These are phyloP conservation scores for Protobothrops flavoviridis DNA, from an alignment of 2,113 vertebrate species.

Conservation along the genomic window DNA sequence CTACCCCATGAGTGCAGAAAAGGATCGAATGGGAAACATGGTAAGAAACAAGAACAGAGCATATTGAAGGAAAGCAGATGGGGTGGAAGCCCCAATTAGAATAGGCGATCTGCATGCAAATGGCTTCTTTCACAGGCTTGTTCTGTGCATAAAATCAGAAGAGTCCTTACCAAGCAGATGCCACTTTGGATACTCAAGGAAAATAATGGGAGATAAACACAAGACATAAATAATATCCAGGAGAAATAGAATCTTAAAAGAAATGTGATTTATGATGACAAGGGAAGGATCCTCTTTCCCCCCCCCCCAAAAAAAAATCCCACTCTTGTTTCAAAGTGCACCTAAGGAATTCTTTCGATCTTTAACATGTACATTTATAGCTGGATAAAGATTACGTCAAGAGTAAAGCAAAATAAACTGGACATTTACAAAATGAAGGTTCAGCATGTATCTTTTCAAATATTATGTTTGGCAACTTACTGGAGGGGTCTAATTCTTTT, in stretches of 20 bases:
- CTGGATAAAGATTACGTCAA: not conserved
- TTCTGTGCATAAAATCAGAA: not conserved
- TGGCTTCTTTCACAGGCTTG: not conserved
- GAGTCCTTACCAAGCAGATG: not conserved
- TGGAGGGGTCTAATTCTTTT: not conserved
- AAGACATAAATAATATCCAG: not conserved
- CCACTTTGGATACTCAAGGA: not conserved
- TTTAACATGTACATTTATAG: not conserved
- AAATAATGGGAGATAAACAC: not conserved
- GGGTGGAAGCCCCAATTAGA: not conserved
- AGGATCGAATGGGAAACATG: not conserved
- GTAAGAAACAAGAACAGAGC: not conserved
- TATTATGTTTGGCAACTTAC: not conserved
- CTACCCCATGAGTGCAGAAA: not conserved
- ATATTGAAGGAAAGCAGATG: not conserved
- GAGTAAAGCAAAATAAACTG: not conserved
- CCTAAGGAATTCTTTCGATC: not conserved
- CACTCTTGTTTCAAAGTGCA: not conserved
- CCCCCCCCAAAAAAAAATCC: not conserved
- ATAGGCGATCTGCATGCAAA: not conserved
- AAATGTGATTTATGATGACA: not conserved
- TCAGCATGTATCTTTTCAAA: not conserved
- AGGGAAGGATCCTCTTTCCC: not conserved
- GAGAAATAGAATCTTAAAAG: not conserved
- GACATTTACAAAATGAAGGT: not conserved